Evolutionary conservation across 2,113 vertebrate genomes (phyloP), one percentile per base, ranked within the genome.

Genomic region (Rostratula benghalensis): DNA sequence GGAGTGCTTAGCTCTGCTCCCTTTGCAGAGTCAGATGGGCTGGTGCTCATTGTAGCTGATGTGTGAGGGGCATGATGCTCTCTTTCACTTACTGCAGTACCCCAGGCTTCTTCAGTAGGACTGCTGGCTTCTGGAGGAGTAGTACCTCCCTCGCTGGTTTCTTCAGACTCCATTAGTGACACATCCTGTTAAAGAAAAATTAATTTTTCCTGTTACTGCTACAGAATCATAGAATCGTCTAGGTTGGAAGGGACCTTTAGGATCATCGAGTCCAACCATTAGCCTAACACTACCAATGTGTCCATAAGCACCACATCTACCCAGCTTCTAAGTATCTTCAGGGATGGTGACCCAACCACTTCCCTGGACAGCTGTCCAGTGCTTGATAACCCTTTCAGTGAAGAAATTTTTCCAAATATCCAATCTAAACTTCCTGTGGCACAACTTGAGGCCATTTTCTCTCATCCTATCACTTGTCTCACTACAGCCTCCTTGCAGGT

Each of bases 91-190:
- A 90, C 54, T 54, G 53, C 13, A 65, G 95, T 78, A 74, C 69
- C 45, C 11, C 43, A 75, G 8, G 60, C 43, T 95, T 88, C 70
- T 9, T 21, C 78, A 24, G 24, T 43, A 12, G 69, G 1, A 1
- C 70, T 90, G 77, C 71, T 82, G 74, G 64, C 77, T 94, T 81
- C 80, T 71, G 25, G 39, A 23, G 74, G 59, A 53, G 68, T 28
- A 33, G 33, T 46, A 30, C 64, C 87, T 96, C 89, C 82, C 27
- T 59, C 88, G 6, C n/a, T 89, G 13, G 85, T 83, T 89, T 97
- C 93, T 87, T 97, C 97, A 84, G 97, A 93, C 82, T 97, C 98
- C 98, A 98, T 98, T 83, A 96, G 95, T 88, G 76, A 85, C 43
- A 83, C 94, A 94, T 96, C 89, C 97, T 98, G 68, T 43, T 75